phyloP scores from a whole-genome alignment of 2,113 vertebrate species.

The Camelus bactrianus region DNA sequence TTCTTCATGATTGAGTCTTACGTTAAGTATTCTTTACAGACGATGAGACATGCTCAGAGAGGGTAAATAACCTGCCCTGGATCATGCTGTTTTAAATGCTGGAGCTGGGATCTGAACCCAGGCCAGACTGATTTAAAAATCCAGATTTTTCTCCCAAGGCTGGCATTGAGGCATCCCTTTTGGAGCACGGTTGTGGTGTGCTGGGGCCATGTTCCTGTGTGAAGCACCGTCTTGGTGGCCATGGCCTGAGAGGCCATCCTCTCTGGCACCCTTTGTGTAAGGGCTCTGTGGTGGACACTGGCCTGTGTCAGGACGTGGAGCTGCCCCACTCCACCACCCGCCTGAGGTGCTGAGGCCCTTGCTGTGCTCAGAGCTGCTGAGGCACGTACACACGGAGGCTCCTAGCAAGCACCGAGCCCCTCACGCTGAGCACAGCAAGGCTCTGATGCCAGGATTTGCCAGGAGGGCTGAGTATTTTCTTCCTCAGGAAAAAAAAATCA shows the following conservation, averaged over 20 bases:
- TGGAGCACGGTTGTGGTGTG: neutral
- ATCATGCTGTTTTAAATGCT: neutral
- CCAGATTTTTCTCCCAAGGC: neutral
- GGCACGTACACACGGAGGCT: neutral
- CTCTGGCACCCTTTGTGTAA: neutral
- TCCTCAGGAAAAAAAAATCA: neutral
- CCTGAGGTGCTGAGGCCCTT: accelerated
- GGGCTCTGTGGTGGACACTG: neutral
- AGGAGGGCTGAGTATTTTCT: neutral
- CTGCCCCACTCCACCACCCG: neutral
- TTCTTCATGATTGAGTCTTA: neutral
- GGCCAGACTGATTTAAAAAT: neutral
- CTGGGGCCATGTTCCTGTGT: accelerated
- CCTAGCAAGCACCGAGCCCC: neutral
- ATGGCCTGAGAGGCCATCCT: neutral
- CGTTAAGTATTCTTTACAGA: neutral
- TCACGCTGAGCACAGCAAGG: slow-evolving; percentile 42
- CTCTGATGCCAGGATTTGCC: neutral
- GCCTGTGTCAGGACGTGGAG: neutral
- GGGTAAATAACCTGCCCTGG: neutral
- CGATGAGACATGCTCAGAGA: neutral
- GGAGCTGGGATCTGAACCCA: neutral
- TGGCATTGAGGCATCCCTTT: neutral
- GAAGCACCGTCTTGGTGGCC: neutral
- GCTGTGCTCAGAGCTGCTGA: slow-evolving; percentile 34